Evolutionary conservation across 1,140 invertebrate genomes (phyloP), one percentile per base, ranked within the genome.

Genomic region (Diorhabda carinulata): DNA sequence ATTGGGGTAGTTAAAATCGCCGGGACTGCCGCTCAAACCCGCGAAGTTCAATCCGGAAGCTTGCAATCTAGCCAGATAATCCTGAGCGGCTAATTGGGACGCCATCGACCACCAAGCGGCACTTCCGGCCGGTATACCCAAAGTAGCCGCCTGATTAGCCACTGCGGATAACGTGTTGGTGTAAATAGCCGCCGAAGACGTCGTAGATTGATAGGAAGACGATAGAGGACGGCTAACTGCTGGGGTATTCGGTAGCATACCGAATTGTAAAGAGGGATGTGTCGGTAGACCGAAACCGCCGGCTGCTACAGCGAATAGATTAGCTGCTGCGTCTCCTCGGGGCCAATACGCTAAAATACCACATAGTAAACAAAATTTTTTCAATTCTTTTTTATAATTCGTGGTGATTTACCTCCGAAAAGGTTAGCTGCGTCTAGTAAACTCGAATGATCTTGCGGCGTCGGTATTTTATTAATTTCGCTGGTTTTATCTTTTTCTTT

Each of bases 81-180:
- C 92, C 78, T 93, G 92, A 3, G 92, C 91, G 9, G 92, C 92
- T 68, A 94, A 80, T 76, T 93, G 92, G 43, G 90, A 91, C 41
- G 92, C 91, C 91, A 94, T 93, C 41, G 90, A 91, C 91, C 91
- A 94, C 92, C 92, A 94, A 68, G 90, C 90, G 73, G 90, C 90
- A 89, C 88, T 89, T 77, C 87, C 87, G 62, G 81, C 82, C 56
- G 87, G 87, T 74, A 88, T 82, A 70, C 88, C 87, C 73, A 93
- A 82, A 77, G 89, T 91, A 47, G 91, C 91, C 43, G 91, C 91
- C 82, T 92, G 91, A 79, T 88, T 92, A 65, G 91, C 91, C 43
- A 90, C 91, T 67, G 91, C 91, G 69, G 90, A 90, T 71, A 92
- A 86, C 57, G 91, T 92, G 67, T 89, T 90, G 66, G 89, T 87